These are phyloP conservation scores for Dysmachus trigonus DNA, from an alignment of 2,888 invertebrate species.

Conservation along the genomic window DNA sequence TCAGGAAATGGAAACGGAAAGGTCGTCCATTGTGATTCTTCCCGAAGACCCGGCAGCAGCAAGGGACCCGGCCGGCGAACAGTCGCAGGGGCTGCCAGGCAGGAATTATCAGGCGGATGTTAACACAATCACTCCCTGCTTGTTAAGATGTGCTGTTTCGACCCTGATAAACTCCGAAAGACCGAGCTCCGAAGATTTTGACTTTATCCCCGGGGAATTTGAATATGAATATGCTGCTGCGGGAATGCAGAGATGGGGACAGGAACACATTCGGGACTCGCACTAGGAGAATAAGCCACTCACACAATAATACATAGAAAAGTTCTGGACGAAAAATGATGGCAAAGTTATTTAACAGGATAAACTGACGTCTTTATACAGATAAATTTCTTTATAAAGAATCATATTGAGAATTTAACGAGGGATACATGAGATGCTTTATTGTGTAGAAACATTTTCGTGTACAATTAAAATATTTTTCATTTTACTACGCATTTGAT, in stretches of 20 bases:
- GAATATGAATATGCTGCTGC: neutral
- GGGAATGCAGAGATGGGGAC: neutral
- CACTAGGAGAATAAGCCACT: neutral
- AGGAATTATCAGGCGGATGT: conserved; percentile 13
- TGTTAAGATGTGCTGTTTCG: neutral
- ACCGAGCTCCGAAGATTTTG: neutral
- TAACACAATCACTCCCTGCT: neutral
- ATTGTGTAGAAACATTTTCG: neutral
- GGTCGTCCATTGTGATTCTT: neutral
- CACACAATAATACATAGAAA: neutral
- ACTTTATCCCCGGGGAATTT: neutral
- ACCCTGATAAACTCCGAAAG: neutral
- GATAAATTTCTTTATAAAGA: neutral
- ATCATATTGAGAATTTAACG: neutral
- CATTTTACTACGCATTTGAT: too few species aligned
- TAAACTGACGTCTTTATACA: neutral
- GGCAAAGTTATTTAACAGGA: neutral
- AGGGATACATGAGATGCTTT: neutral
- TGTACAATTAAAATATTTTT: too few species aligned
- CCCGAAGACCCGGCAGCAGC: neutral
- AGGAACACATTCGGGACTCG: neutral
- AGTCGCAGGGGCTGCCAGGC: neutral
- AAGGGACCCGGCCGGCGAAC: neutral
- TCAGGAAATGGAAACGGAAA: conserved; percentile 38
- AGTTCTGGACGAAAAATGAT: neutral